These are phyloP conservation scores for Lagria hirta DNA, from an alignment of 2,888 invertebrate species.

Conservation along the genomic window DNA sequence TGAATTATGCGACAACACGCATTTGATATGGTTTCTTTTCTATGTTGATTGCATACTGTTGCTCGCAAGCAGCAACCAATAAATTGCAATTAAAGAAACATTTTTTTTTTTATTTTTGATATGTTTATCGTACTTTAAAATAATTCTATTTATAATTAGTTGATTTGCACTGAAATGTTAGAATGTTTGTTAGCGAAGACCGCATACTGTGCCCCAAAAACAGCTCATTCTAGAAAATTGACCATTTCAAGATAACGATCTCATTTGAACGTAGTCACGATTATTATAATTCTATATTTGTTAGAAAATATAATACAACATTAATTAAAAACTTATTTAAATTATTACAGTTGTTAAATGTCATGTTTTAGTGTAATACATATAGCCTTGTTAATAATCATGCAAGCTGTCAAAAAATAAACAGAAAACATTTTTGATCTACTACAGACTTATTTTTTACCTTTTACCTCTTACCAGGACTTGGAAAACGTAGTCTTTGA, in stretches of 20 bases:
- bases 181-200: constrained; percentile 25
- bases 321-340: too few species aligned
- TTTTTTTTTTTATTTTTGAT: constrained; percentile 4
- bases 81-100: constrained; percentile 16
- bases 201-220: constrained; percentile 38
- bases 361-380: too few species aligned
- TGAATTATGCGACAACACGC: constrained; percentile 9
- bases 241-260: constrained; percentile 42
- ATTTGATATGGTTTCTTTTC: constrained; percentile 7
- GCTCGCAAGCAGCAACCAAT: constrained; percentile 9
- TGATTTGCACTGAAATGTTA: constrained; percentile 19
- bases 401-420: too few species aligned
- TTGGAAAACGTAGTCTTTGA: too few species aligned
- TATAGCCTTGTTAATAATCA: too few species aligned
- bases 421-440: too few species aligned
- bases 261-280: too few species aligned
- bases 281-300: too few species aligned
- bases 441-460: too few species aligned
- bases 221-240: constrained; percentile 41
- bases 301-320: too few species aligned
- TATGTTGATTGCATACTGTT: constrained; percentile 15
- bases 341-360: too few species aligned
- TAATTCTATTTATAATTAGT: constrained; percentile 10
- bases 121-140: background rate
- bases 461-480: too few species aligned